Evolutionary conservation across 2,888 invertebrate species (phyloP).

Genomic region (Phaedon cochleariae): DNA sequence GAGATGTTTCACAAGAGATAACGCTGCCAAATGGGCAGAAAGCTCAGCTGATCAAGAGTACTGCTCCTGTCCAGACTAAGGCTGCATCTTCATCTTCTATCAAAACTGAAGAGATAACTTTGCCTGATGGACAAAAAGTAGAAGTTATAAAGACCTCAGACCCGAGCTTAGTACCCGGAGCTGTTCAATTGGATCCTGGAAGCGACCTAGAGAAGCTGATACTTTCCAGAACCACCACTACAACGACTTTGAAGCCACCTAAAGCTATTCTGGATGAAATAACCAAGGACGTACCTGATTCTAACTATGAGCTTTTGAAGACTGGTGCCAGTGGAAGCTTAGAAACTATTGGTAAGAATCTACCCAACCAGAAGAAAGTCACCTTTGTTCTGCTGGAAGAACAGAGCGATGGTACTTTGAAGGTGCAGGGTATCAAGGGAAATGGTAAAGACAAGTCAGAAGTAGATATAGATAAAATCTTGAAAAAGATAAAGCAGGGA

Average conservation of each 20-base stretch:
- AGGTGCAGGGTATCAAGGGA: slow-evolving; percentile 85
- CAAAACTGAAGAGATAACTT: slow-evolving; percentile 54
- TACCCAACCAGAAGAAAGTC: slow-evolving; percentile 79
- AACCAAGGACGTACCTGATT: slow-evolving; percentile 80
- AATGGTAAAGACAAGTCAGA: slow-evolving; percentile 76
- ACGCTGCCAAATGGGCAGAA: slow-evolving; percentile 77
- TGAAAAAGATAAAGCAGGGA: slow-evolving; percentile 82
- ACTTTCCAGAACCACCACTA: slow-evolving; percentile 58
- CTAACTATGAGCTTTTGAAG: slow-evolving; percentile 82
- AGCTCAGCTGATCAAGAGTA: slow-evolving; percentile 71
- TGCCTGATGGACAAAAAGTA: slow-evolving; percentile 58
- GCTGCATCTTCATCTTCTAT: slow-evolving; percentile 33
- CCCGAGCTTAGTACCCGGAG: slow-evolving; percentile 69
- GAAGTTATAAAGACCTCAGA: slow-evolving; percentile 69
- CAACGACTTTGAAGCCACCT: slow-evolving; percentile 70
- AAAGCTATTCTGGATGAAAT: slow-evolving; percentile 77
- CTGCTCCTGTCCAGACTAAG: slow-evolving; percentile 30
- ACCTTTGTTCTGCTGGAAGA: slow-evolving; percentile 88
- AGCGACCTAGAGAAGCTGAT: slow-evolving; percentile 57
- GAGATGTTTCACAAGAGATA: slow-evolving; percentile 73
- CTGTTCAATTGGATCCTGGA: slow-evolving; percentile 62
- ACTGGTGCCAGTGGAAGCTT: slow-evolving; percentile 77
- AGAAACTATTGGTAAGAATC: slow-evolving; percentile 72
- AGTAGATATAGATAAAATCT: slow-evolving; percentile 80
- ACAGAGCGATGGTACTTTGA: slow-evolving; percentile 84